Percentiles rank a stretch among this genome's conserved stretches.
These are phyloP conservation scores for Saguinus midas DNA, from an alignment of 2,113 vertebrate genomes.

Conservation along the genomic window DNA sequence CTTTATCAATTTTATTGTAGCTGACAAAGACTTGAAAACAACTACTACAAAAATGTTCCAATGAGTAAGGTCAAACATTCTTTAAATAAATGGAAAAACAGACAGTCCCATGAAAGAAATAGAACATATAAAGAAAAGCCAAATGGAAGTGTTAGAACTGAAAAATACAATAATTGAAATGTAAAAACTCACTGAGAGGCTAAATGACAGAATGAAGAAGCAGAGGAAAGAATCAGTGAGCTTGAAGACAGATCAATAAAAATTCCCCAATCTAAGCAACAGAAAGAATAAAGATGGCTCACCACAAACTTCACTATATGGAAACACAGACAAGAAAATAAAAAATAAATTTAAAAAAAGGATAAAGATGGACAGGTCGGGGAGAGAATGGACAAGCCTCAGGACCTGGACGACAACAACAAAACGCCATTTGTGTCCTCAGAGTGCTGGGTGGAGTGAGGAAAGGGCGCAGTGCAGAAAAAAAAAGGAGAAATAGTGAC, in stretches of 20 bases:
- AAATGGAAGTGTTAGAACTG: neutral
- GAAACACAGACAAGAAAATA: no score
- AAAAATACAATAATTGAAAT: neutral
- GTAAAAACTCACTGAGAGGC: neutral
- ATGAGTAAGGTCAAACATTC: neutral
- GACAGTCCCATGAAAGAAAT: neutral
- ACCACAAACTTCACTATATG: no score
- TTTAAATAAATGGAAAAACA: neutral
- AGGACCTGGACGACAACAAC: neutral
- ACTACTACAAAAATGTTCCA: neutral
- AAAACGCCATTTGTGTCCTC: neutral
- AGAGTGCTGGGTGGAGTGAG: neutral
- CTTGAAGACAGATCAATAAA: neutral
- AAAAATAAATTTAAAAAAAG: no score
- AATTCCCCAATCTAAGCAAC: neutral
- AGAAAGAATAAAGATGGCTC: neutral
- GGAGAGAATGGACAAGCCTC: neutral
- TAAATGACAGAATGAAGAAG: neutral
- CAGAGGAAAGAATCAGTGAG: neutral
- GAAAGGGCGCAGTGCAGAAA: neutral
- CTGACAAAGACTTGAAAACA: conserved; percentile 34
- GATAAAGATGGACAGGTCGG: neutral
- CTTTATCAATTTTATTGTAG: no score
- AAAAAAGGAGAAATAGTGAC: neutral
- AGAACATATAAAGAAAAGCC: neutral